These are phyloP conservation scores for Oxyruncus cristatus DNA, from an alignment of 2,113 vertebrate genomes.

Conservation along the genomic window DNA sequence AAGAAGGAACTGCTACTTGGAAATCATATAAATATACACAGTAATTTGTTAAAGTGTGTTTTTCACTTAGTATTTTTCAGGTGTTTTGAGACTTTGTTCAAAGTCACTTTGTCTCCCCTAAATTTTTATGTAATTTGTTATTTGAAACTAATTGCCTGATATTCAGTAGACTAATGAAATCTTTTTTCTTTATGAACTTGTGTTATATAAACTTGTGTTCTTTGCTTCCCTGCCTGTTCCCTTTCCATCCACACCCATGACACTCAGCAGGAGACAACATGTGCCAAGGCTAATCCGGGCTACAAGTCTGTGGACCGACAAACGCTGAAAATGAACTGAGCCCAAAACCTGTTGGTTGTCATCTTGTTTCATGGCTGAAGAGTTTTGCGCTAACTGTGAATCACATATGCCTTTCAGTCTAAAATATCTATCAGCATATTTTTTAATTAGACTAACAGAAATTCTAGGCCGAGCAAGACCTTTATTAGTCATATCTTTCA, in stretches of 20 bases:
- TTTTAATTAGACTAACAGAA: neutral
- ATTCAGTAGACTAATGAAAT: neutral
- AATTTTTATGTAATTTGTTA: neutral
- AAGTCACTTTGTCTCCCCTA: neutral
- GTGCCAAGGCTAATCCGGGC: neutral
- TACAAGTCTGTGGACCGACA: neutral
- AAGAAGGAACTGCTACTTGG: neutral
- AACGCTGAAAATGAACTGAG: neutral
- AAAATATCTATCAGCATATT: neutral
- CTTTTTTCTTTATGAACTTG: neutral
- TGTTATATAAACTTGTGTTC: neutral
- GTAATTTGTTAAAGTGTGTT: neutral
- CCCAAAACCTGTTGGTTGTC: neutral
- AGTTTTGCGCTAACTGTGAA: neutral
- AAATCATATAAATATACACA: neutral
- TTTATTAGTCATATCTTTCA: neutral
- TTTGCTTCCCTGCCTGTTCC: neutral
- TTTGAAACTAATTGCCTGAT: neutral
- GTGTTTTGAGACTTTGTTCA: neutral
- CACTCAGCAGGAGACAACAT: neutral
- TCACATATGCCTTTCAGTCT: neutral
- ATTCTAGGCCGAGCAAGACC: neutral
- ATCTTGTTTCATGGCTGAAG: neutral
- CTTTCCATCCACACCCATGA: neutral
- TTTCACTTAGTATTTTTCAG: neutral